phyloP scores from a whole-genome alignment of 2,888 invertebrate genomes.

The Trichogramma dendrolimi region DNA sequence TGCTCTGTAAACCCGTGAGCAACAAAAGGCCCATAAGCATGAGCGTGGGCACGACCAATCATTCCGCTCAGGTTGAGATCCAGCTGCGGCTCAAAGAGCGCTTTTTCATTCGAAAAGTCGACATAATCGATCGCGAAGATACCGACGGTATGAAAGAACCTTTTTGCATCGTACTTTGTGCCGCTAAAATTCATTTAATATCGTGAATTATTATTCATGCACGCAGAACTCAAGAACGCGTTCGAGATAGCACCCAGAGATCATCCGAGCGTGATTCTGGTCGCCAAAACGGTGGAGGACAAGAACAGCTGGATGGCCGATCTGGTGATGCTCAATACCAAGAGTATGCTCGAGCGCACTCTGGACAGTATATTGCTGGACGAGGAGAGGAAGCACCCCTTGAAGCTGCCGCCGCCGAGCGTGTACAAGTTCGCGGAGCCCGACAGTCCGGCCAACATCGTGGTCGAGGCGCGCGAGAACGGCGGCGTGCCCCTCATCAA shows the following conservation, averaged over 20 bases:
- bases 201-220: not conserved
- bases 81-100: constrained; percentile 88
- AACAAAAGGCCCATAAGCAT: constrained; percentile 53
- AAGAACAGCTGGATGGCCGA: constrained; percentile 98
- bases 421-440: constrained; percentile 91
- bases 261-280: constrained; percentile 68
- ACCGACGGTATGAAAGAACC: constrained; percentile 64
- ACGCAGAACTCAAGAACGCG: constrained; percentile 63
- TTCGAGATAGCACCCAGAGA: constrained; percentile 76
- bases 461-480: constrained; percentile 81
- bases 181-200: not conserved
- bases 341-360: constrained; percentile 76
- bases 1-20: constrained; percentile 85
- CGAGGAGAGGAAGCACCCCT: constrained; percentile 89
- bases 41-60: constrained; percentile 53
- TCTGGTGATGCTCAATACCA: constrained; percentile 93
- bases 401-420: constrained; percentile 78
- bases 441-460: constrained; percentile 84
- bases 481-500: constrained; percentile 87
- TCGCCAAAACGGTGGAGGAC: constrained; percentile 71
- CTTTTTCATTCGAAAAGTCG: constrained; percentile 85
- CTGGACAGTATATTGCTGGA: constrained; percentile 84
- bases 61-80: constrained; percentile 50
- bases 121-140: constrained; percentile 87
- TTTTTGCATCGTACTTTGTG: not conserved